Conservation (phyloP, 2,113 vertebrate species). For the Butorides virescens region DNA sequence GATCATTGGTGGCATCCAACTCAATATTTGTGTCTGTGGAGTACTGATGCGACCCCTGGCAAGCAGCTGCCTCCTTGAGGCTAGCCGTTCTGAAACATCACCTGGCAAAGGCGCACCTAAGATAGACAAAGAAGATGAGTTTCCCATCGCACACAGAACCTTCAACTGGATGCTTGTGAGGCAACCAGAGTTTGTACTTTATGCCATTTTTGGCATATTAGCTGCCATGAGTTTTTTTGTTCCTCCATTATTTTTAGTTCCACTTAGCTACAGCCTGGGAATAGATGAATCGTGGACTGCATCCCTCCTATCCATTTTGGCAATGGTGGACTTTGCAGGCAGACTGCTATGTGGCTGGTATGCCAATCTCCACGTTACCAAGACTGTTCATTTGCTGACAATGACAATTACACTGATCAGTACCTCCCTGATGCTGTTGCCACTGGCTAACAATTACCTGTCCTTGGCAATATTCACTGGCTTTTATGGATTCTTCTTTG, state of each 20-base stretch:
- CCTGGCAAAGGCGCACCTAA: not conserved
- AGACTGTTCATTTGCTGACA: constrained; percentile 75
- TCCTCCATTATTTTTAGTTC: constrained; percentile 76
- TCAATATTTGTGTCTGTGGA: constrained; percentile 59
- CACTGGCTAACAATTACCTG: constrained; percentile 69
- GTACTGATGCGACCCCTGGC: constrained; percentile 32
- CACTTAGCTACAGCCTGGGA: constrained; percentile 71
- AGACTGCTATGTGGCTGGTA: constrained; percentile 76
- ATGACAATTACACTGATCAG: constrained; percentile 69
- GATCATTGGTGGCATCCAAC: constrained; percentile 54
- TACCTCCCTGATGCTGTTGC: constrained; percentile 71
- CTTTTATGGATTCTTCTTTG: constrained; percentile 79
- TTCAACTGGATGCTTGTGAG: constrained; percentile 50
- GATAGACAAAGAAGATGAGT: not conserved
- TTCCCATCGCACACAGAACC: not conserved
- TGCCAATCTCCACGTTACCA: constrained; percentile 66
- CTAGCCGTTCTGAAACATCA: not conserved
- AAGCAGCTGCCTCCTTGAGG: not conserved
- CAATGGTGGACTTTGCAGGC: constrained; percentile 71
- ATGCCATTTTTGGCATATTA: constrained; percentile 75
- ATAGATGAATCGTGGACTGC: constrained; percentile 73
- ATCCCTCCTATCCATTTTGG: constrained; percentile 71
- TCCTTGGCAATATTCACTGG: constrained; percentile 63
- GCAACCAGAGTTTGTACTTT: constrained; percentile 58
- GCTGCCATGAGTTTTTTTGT: constrained; percentile 76